Conservation (phyloP, 2,797 vertebrate genomes). For the Gorsachius magnificus region DNA sequence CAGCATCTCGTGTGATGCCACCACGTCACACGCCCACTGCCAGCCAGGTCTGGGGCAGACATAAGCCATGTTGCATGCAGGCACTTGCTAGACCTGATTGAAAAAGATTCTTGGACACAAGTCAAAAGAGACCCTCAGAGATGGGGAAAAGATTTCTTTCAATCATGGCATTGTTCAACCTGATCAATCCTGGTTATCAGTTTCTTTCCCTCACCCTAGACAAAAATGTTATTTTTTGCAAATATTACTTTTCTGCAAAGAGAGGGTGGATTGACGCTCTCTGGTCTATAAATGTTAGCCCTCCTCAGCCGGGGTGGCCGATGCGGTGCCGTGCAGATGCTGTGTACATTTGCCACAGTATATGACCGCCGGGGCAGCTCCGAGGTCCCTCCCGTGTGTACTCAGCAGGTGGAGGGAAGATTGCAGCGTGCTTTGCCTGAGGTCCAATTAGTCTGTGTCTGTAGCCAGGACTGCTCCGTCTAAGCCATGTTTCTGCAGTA, state of each 20-base stretch:
- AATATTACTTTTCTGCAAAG: not conserved
- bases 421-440: not conserved
- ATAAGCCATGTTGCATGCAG: not conserved
- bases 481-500: not conserved
- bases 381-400: not conserved
- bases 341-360: not conserved
- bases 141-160: not conserved
- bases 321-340: not conserved
- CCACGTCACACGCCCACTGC: fast-evolving
- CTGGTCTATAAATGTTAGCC: not conserved
- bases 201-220: not conserved
- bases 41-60: not conserved
- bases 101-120: not conserved
- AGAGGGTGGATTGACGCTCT: not conserved
- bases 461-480: not conserved
- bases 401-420: not conserved
- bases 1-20: not conserved
- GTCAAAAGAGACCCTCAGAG: not conserved
- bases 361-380: not conserved
- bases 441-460: not conserved
- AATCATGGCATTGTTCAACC: not conserved
- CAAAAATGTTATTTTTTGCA: not conserved
- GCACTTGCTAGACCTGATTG: not conserved
- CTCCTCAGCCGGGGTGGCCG: not conserved
- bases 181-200: not conserved